Evolutionary conservation across 2,797 vertebrate species (phyloP), one percentile per base, ranked within the genome.

Genomic region (Naso thynnoides): DNA sequence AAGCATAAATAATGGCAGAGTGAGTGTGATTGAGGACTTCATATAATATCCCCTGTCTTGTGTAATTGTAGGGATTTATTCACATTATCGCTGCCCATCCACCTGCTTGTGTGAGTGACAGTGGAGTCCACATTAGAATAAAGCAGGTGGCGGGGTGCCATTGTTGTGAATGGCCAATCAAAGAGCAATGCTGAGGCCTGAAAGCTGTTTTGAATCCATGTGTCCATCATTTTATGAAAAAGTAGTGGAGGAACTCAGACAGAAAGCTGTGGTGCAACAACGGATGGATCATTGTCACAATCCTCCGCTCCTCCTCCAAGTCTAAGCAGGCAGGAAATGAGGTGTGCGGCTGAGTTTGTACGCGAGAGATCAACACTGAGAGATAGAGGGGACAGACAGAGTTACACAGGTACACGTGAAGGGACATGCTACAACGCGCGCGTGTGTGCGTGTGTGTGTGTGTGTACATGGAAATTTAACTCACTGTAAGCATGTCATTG

Each of bases 401-500:
- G 18, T 41, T 1, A 27, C 19, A 66, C 4, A 24, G 19, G 78
- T 23, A 55, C 16, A 54, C 16, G 13, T 45, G 53, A 38, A 45
- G 21, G 55, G 38, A 44, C 14, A 45, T 38, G 38, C 42, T 15
- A 29, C 13, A n/a, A 0, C 50, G 44, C 36, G 26, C 54, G 26
- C 58, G 55, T 56, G 49, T 64, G 26, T 11, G 19, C 38, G 23
- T 77, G 13, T 23, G 33, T n/a, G 19, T 49, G 33, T 52, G 27
- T 52, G 47, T 50, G 8, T 14, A 26, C 45, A 26, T 76, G 48
- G 7, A 72, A 24, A 67, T 48, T 75, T 3, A 60, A 90, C 91
- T 92, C 79, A 95, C 94, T 54, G 92, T 94, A 1, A 95, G 89
- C 94, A 95, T 95, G 82, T 94, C 93, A 5, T 95, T 90, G 86